Evolutionary conservation across 2,113 vertebrate genomes (phyloP).

Genomic region (Pitta sordida): DNA sequence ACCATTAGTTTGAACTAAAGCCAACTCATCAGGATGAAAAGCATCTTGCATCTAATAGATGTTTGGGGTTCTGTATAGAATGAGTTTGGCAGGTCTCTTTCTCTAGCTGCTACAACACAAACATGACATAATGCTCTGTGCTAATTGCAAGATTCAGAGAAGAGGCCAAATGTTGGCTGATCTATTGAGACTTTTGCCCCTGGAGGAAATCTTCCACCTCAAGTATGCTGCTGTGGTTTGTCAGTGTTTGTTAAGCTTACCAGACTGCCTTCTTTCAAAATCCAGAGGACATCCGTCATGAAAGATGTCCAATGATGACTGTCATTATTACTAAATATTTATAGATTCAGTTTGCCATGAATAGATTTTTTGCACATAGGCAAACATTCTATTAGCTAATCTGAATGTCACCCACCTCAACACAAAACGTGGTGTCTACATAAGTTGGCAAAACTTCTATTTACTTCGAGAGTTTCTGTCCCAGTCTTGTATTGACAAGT

Average conservation of each 20-base stretch:
- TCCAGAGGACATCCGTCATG: background rate
- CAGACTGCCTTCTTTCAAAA: background rate
- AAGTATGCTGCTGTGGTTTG: conserved; percentile 3
- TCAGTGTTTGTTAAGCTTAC: conserved; percentile 14
- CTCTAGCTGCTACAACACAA: conserved; percentile 60
- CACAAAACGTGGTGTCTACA: background rate
- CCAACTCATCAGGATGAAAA: conserved; percentile 65
- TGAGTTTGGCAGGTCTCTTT: conserved; percentile 62
- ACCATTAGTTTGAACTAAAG: conserved; percentile 54
- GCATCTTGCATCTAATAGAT: conserved; percentile 62
- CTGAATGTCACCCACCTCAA: background rate
- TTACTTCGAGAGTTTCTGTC: background rate
- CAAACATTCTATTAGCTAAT: conserved; percentile 10
- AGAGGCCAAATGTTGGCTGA: conserved; percentile 50
- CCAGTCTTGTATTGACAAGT: background rate
- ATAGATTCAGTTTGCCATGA: background rate
- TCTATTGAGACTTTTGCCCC: conserved; percentile 30
- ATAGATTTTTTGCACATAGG: conserved; percentile 8
- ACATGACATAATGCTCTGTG: conserved; percentile 40
- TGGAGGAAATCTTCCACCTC: conserved; percentile 47
- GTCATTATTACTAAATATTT: background rate
- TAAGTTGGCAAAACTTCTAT: background rate
- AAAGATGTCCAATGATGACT: background rate
- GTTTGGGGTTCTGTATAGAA: conserved; percentile 62
- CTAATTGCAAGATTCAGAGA: conserved; percentile 57